Conservation (phyloP, 2,113 vertebrate genomes). For the Gallinago paraguaiae region DNA sequence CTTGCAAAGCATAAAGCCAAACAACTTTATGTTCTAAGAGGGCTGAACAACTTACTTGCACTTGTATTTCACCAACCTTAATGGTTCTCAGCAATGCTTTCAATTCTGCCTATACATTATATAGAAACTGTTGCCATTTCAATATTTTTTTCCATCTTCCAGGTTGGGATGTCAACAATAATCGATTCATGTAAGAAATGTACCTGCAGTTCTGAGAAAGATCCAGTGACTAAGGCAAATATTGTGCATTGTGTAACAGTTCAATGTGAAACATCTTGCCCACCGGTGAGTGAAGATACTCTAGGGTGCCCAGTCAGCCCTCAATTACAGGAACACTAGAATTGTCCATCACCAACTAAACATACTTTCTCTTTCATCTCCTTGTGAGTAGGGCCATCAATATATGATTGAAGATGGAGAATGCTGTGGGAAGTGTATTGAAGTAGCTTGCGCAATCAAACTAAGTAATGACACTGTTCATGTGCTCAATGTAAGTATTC, state of each 20-base stretch:
- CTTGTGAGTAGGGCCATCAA: constrained; percentile 72
- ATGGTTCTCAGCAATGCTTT: background rate
- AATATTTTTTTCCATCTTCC: background rate
- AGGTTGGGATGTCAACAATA: background rate
- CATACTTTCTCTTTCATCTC: background rate
- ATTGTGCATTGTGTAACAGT: constrained; percentile 61
- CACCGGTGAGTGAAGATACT: constrained; percentile 46
- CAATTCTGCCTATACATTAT: background rate
- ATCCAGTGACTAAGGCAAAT: constrained; percentile 49
- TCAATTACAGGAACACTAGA: background rate
- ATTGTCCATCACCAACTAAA: background rate
- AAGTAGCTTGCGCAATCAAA: constrained; percentile 70
- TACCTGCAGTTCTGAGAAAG: constrained; percentile 67
- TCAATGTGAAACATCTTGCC: constrained; percentile 75
- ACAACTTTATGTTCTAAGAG: background rate
- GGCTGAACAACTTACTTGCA: background rate
- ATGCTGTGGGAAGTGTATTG: constrained; percentile 86
- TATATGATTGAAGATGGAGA: constrained; percentile 48
- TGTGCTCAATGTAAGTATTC: constrained; percentile 65
- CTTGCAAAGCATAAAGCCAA: background rate
- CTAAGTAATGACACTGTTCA: constrained; percentile 45
- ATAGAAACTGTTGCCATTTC: background rate
- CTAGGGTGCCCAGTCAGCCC: background rate
- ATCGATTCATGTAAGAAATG: constrained; percentile 62
- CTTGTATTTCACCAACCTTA: background rate